Conservation (phyloP, 2,888 invertebrate genomes). For the Caenorhabditis sp. region DNA sequence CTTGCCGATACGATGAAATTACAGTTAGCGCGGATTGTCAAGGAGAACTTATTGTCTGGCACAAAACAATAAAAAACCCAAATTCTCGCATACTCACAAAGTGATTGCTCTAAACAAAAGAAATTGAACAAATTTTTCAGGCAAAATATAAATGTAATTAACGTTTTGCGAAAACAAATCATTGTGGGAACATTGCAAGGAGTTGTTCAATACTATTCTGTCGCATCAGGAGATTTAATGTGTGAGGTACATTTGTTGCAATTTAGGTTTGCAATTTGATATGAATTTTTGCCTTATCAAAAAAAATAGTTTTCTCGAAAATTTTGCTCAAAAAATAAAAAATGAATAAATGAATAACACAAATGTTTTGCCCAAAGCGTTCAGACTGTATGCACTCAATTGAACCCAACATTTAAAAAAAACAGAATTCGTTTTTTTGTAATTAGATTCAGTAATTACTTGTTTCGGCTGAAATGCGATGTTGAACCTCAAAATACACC, state of each 20-base stretch:
- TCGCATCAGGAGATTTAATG: conserved; percentile 71
- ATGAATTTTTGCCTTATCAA: too few relatives aligned
- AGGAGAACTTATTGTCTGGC: conserved; percentile 79
- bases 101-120: conserved; percentile 44
- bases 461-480: too few relatives aligned
- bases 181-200: conserved; percentile 76
- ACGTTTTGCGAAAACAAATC: conserved; percentile 79
- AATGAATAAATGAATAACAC: too few relatives aligned
- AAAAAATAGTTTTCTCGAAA: too few relatives aligned
- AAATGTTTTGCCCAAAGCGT: too few relatives aligned
- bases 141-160: conserved; percentile 73
- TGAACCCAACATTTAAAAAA: too few relatives aligned
- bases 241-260: conserved; percentile 67
- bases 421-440: too few relatives aligned
- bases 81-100: conserved; percentile 71
- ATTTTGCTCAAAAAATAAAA: too few relatives aligned
- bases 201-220: conserved; percentile 66
- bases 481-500: too few relatives aligned
- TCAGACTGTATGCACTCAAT: too few relatives aligned
- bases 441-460: too few relatives aligned
- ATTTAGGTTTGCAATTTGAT: too few relatives aligned
- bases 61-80: conserved; percentile 75
- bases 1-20: conserved; percentile 80
- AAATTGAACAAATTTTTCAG: conserved; percentile 20
- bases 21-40: conserved; percentile 75